Evolutionary conservation across 2,113 vertebrate species (phyloP), one percentile per base, ranked within the genome.

Genomic region (Motacilla alba): DNA sequence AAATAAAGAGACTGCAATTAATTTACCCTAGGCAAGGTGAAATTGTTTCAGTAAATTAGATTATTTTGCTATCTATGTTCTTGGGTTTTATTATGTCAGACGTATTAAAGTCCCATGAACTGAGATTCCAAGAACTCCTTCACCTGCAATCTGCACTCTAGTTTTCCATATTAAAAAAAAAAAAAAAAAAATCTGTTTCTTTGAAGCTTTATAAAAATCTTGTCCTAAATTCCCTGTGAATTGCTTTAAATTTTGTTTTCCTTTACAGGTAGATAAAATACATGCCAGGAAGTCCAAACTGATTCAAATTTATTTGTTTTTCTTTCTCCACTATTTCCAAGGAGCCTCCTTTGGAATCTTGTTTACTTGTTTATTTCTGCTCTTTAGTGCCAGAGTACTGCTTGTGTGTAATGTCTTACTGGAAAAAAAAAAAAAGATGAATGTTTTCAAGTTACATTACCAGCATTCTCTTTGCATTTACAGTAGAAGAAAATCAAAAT

Each of bases 81-180:
- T 92, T 26, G 3, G 6, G 2, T 44, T 92, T 94, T 90, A 78
- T 73, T 87, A 56, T 14, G 41, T 96, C 70, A 82, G 39, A 73
- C n/a, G 31, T 43, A 53, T 11, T 70, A 41, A 95, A 95, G 82
- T 77, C 52, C 30, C 93, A 86, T 95, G 93, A 96, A 89, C 56
- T 83, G 73, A 50, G 16, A 69, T 56, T 87, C 73, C 74, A 93
- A 96, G 89, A 95, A 95, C 56, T 94, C 77, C 73, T 68, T 97
- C 43, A 95, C 58, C 66, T 93, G 63, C 49, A 95, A 37, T 87
- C 49, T 70, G 60, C 41, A 78, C 26, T 93, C 33, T 83, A 89
- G 67, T 72, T 96, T 95, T 94, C 82, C 41, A 53, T 75, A 83
- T n/a, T 31, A 47, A 84, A 43, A 31, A 58, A 14, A 11, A 53